phyloP scores from a whole-genome alignment of 2,888 invertebrate genomes.

The Calameuta pallipes region DNA sequence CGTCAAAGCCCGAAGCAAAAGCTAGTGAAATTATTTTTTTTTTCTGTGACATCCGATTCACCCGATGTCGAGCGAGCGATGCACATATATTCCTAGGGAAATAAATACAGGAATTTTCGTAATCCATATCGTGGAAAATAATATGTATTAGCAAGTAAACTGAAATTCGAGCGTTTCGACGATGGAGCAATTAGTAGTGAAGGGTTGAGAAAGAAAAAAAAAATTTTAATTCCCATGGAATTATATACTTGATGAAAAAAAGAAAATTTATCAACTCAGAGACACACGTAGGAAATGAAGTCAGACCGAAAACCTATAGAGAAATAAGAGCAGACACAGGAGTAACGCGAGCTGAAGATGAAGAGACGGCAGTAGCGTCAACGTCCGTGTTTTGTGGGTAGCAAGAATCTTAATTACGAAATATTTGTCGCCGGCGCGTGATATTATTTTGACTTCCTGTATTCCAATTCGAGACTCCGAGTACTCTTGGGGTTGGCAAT shows the following conservation, averaged over 20 bases:
- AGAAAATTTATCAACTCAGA: not conserved
- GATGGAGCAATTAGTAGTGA: not conserved
- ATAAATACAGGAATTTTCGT: not conserved
- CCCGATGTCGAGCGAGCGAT: not conserved
- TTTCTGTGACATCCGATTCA: too few species aligned
- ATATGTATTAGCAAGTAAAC: not conserved
- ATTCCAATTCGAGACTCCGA: not conserved
- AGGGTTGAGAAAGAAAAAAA: not conserved
- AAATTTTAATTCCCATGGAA: not conserved
- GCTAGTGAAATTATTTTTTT: not conserved
- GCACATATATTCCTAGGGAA: not conserved
- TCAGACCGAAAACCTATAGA: not conserved
- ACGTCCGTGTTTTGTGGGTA: not conserved
- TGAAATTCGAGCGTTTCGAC: not conserved
- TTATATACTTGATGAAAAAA: not conserved
- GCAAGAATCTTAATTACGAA: not conserved
- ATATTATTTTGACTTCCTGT: not conserved
- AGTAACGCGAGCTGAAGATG: not conserved
- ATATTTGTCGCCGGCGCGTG: not conserved
- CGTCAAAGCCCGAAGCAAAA: not conserved
- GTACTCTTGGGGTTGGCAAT: not conserved
- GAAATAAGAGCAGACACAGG: not conserved
- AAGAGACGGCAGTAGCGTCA: not conserved
- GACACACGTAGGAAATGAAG: not conserved
- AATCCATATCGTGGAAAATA: not conserved